phyloP scores from a whole-genome alignment of 2,113 vertebrate genomes.

The Protobothrops mucrosquamatus region DNA sequence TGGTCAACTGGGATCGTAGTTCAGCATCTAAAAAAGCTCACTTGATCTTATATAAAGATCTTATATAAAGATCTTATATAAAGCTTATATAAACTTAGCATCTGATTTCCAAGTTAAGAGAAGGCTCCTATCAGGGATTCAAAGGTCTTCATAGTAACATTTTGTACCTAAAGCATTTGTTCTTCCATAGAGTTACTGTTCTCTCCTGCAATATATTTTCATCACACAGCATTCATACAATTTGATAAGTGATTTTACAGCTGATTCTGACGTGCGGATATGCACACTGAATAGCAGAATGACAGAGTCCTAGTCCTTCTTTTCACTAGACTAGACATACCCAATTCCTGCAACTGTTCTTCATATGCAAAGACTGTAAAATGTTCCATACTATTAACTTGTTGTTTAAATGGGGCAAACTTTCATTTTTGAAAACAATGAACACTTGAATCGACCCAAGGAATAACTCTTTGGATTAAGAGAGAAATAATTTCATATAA shows the following conservation, averaged over 20 bases:
- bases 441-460: neutral
- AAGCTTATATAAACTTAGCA: neutral
- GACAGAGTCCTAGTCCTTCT: neutral
- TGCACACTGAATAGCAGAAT: neutral
- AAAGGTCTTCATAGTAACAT: neutral
- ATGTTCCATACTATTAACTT: neutral
- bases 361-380: neutral
- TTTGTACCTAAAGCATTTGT: neutral
- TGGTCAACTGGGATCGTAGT: neutral
- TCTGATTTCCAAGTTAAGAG: neutral
- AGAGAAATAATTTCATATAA: neutral
- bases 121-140: neutral
- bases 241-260: neutral
- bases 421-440: neutral
- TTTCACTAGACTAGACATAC: neutral
- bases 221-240: neutral
- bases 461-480: neutral
- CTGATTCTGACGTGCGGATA: neutral
- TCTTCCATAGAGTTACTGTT: neutral
- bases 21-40: neutral
- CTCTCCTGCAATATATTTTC: neutral
- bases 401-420: neutral
- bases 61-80: neutral
- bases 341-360: neutral
- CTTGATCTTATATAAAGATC: neutral